These are phyloP conservation scores for Hemiprocne comata DNA, from an alignment of 2,113 vertebrate species.

Conservation along the genomic window DNA sequence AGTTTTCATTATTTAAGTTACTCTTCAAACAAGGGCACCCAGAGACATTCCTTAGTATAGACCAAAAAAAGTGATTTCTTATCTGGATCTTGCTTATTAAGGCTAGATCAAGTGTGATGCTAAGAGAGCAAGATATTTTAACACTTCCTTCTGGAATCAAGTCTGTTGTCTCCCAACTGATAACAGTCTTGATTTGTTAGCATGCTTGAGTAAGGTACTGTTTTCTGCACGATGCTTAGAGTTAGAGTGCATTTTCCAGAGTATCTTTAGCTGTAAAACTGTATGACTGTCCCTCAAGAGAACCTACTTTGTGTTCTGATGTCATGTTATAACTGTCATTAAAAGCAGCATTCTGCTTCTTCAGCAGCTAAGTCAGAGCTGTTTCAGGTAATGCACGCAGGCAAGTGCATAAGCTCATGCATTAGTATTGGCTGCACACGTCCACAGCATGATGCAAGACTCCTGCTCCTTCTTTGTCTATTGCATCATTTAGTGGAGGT, in stretches of 20 bases:
- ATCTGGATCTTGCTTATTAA: background rate
- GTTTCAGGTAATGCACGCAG: background rate
- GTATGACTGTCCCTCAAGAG: background rate
- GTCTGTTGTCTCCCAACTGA: background rate
- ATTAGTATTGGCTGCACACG: background rate
- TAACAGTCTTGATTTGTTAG: background rate
- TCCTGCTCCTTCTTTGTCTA: background rate
- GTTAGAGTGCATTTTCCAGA: background rate
- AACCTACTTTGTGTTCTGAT: background rate
- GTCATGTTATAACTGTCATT: background rate
- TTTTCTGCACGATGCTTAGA: background rate
- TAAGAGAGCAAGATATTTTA: background rate
- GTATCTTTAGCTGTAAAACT: background rate
- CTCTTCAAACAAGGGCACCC: background rate
- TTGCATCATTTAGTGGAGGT: constrained; percentile 8
- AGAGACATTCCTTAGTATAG: background rate
- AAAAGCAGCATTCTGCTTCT: background rate
- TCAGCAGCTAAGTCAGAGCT: background rate
- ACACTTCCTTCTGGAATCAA: background rate
- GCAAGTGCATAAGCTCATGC: background rate
- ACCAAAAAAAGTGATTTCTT: background rate
- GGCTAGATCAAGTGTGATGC: background rate
- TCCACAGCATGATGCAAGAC: background rate
- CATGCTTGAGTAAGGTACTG: fast-evolving
- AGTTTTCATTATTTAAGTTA: background rate